Evolutionary conservation across 2,113 vertebrate genomes (phyloP), one percentile per base, ranked within the genome.

Genomic region (Limnothrissa miodon): DNA sequence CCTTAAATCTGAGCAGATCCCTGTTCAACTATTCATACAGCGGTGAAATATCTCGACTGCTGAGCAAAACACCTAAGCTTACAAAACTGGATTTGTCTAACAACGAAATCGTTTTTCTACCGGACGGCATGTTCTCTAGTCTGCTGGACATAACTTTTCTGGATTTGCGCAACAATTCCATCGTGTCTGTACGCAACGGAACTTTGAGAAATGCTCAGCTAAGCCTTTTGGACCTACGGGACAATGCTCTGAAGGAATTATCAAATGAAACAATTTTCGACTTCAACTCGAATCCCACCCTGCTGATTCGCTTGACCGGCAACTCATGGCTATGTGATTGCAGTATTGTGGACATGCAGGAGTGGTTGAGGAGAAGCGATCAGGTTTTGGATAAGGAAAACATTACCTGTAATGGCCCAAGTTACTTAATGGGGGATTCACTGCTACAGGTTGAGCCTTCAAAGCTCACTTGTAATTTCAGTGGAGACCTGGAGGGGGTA

Each of bases 261-360:
- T 62, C 91, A 79, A 91, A 95, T 0, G 4, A 81, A 85, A 94
- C 94, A 1, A 81, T 96, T 82, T 74, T 81, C 0, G 95, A 96
- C 84, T 85, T 96, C 87, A 92, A 84, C 44, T 56, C 89, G 56
- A 91, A 95, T 78, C 88, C 94, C 0, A 85, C 42, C 0, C 92
- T 97, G 45, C 87, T 0, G 33, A 70, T 99, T 53, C 84, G 80
- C 39, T 91, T 98, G 82, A 87, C 91, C 39, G 93, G 66, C 84
- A 98, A 98, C 84, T 84, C 95, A 19, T 98, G 98, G 97, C 92
- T 91, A 80, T 99, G 98, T 4, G 93, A 98, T 92, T 99, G 98
- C 45, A 82, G 90, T 78, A 88, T 93, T 0, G 93, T 96, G 70
- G 95, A 96, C 84, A 91, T 95, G 90, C 82, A 96, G 87, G n/a